A percentile compares a stretch with the other conserved stretches of the same genome.
These are phyloP conservation scores for Amphimallon solstitiale DNA, from an alignment of 2,888 invertebrate genomes.

Conservation along the genomic window DNA sequence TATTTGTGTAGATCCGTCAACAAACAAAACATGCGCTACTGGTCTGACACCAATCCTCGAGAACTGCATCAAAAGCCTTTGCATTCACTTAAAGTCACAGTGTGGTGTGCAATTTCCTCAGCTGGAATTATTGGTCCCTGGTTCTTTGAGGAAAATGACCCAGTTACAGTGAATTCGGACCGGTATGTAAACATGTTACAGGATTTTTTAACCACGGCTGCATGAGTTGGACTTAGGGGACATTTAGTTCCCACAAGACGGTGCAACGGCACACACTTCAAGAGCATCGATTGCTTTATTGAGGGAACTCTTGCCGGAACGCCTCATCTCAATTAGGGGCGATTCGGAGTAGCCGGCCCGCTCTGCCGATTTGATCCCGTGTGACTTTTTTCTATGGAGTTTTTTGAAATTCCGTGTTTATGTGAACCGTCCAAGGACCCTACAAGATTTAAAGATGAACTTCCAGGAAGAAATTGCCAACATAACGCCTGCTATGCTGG, in stretches of 20 bases:
- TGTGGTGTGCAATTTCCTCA: slow-evolving; percentile 46
- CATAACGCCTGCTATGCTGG: too few relatives aligned
- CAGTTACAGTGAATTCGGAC: slow-evolving; percentile 50
- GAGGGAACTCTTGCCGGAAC: slow-evolving; percentile 43
- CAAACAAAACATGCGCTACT: too few relatives aligned
- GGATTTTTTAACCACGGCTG: too few relatives aligned
- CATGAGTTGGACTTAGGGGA: too few relatives aligned
- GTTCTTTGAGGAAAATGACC: slow-evolving; percentile 47
- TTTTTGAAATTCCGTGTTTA: slow-evolving; percentile 41
- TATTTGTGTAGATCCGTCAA: slow-evolving; percentile 27
- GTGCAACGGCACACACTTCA: slow-evolving; percentile 44
- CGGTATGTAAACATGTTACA: too few relatives aligned
- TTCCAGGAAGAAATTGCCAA: too few relatives aligned
- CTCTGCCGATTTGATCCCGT: slow-evolving; percentile 44
- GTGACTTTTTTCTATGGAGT: slow-evolving; percentile 43
- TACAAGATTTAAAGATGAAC: too few relatives aligned
- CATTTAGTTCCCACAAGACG: too few relatives aligned
- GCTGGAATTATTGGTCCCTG: slow-evolving; percentile 43
- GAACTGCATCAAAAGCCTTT: too few relatives aligned
- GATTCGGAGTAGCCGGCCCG: slow-evolving; percentile 45
- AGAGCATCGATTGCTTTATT: slow-evolving; percentile 43
- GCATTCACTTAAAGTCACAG: slow-evolving; percentile 46
- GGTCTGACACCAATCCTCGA: too few relatives aligned
- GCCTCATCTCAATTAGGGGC: slow-evolving; percentile 45
- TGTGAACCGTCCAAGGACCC: too few relatives aligned